phyloP scores from a whole-genome alignment of 2,888 invertebrate species.

The Heliconius erato region DNA sequence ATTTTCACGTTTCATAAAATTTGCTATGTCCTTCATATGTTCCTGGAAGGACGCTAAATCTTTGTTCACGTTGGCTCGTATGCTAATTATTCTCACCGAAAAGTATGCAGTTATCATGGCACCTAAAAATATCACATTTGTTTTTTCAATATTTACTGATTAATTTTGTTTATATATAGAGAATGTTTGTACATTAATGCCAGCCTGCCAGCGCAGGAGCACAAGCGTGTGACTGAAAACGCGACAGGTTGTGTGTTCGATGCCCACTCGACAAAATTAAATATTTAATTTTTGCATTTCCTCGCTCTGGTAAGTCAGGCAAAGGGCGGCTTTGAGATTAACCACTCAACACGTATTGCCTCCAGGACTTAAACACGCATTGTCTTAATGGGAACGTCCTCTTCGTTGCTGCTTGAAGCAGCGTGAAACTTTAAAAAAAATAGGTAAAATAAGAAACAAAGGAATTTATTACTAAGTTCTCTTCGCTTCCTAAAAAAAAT shows the following conservation, averaged over 20 bases:
- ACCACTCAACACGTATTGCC: not conserved
- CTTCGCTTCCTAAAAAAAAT: no score
- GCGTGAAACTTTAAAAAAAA: not conserved
- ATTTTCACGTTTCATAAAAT: conserved; percentile 69
- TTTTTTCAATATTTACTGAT: not conserved
- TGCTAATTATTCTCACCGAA: conserved; percentile 76
- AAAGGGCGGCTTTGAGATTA: not conserved
- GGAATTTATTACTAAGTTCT: no score
- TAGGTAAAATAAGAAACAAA: no score
- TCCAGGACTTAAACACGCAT: no score
- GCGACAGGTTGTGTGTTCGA: no score
- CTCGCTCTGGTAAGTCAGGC: not conserved
- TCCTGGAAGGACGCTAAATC: conserved; percentile 72
- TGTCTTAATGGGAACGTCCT: not conserved
- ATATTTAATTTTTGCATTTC: not conserved
- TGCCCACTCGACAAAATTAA: not conserved
- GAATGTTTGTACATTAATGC: no score
- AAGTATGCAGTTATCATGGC: conserved; percentile 72
- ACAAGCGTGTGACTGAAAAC: no score
- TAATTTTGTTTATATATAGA: not conserved
- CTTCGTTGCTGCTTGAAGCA: not conserved
- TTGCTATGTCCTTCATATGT: conserved; percentile 69
- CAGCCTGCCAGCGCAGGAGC: no score
- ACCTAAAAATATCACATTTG: conserved; percentile 56
- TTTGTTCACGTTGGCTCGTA: conserved; percentile 75